Evolutionary conservation across 2,113 vertebrate genomes (phyloP).

Genomic region (Pygoscelis antarcticus): DNA sequence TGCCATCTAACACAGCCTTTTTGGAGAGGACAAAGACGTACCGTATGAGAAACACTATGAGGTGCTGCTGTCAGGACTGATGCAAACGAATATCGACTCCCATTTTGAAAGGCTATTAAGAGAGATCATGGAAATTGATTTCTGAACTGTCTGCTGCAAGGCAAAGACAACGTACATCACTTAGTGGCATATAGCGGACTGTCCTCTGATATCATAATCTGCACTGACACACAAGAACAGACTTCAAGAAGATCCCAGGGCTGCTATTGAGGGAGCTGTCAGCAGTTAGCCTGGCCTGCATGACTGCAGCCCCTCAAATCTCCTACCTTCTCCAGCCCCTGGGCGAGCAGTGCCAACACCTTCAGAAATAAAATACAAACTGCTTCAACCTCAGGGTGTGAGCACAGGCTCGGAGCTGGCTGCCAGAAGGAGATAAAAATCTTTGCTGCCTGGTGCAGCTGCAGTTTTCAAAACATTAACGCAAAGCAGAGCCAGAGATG

Average conservation of each 20-base stretch:
- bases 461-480: neutral
- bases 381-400: accelerated
- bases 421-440: neutral
- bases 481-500: neutral
- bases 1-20: neutral
- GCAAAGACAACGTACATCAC: neutral
- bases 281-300: neutral
- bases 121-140: neutral
- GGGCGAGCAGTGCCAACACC: neutral
- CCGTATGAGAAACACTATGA: neutral
- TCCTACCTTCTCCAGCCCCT: neutral
- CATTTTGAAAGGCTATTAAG: neutral
- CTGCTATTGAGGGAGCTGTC: neutral
- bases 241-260: neutral
- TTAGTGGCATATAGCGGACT: accelerated
- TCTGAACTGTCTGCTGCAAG: neutral
- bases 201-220: neutral
- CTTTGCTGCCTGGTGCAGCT: neutral
- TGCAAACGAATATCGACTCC: accelerated
- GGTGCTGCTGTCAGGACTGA: neutral
- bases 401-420: neutral
- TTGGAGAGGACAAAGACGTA: neutral
- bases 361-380: neutral
- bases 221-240: neutral
- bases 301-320: neutral